Evolutionary conservation across 2,797 vertebrate genomes (phyloP), one percentile per base, ranked within the genome.

Genomic region (Tiaroga cobitis): DNA sequence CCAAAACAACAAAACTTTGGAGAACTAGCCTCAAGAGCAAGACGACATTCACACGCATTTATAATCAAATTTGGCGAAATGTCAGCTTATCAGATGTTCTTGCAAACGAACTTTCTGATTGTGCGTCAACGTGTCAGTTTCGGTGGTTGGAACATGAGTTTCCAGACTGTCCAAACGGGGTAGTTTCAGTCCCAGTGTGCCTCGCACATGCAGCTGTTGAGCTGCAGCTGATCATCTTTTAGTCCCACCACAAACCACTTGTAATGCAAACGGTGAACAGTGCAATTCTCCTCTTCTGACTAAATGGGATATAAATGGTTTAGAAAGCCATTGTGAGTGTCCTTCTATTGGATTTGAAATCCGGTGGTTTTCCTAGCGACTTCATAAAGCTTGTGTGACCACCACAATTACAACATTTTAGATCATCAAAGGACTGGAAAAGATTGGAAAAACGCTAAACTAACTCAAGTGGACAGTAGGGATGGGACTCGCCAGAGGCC

Each of bases 81-180:
- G 21, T 19, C 69, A 82, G 10, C 67, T 18, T 63, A 61, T 43
- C 81, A 74, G 80, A 72, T 81, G 80, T 59, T 81, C 54, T 65
- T 24, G 59, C 39, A 65, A 79, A 32, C 24, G 0, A 63, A 63
- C 69, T 65, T 83, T 82, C 26, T 19, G 32, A 34, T 67, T 83
- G 29, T 67, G 72, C 65, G 81, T 83, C 72, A 83, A 10, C 1
- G 32, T 88, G 75, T 87, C 59, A 19, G 84, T 86, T 90, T 87
- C 86, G 56, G 41, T 76, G 80, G 75, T 86, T 80, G 67, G 80
- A 76, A 61, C 46, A 74, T 46, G 16, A 49, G 21, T 75, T 70
- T 82, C 84, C 41, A 70, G 4, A 77, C 82, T 75, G 81, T 21
- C 43, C 61, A 76, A 59, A 77, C 73, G 16, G 51, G 39, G 15